These are phyloP conservation scores for Caradrina kadenii DNA, from an alignment of 2,888 invertebrate genomes.

Conservation along the genomic window DNA sequence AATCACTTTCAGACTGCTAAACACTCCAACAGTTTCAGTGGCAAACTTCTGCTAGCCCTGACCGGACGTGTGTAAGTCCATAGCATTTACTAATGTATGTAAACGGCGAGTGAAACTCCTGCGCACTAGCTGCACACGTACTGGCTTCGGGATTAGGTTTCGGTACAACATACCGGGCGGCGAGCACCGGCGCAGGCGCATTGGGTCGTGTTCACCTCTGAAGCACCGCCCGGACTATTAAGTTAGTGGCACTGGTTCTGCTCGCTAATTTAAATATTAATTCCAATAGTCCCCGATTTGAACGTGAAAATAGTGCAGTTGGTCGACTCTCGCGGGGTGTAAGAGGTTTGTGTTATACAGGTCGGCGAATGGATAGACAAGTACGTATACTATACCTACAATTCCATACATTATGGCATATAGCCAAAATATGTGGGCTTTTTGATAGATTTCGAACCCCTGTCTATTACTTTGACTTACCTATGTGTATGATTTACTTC, in stretches of 20 bases:
- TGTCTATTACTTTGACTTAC: too few species aligned
- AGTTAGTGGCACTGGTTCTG: slow-evolving; percentile 12
- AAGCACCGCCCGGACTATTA: slow-evolving; percentile 31
- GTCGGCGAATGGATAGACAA: not conserved
- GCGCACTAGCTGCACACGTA: slow-evolving; percentile 16
- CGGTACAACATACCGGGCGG: slow-evolving; percentile 15
- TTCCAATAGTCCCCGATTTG: slow-evolving; percentile 15
- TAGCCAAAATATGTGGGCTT: too few species aligned
- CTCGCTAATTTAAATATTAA: slow-evolving; percentile 46
- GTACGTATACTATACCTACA: too few species aligned
- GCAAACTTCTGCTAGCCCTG: slow-evolving; percentile 28
- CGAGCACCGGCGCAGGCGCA: slow-evolving; percentile 3
- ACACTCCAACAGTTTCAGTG: too few species aligned
- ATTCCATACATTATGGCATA: too few species aligned
- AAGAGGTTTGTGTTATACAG: not conserved
- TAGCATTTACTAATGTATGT: slow-evolving; percentile 50
- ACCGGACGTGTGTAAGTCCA: slow-evolving; percentile 23
- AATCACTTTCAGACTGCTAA: too few species aligned
- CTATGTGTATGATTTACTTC: not conserved
- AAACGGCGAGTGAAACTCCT: slow-evolving; percentile 55
- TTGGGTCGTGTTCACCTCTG: slow-evolving; percentile 1
- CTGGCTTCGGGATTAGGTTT: slow-evolving; percentile 35
- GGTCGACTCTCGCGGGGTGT: not conserved
- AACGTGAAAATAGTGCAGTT: slow-evolving; percentile 32
- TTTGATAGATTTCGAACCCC: too few species aligned